phyloP scores from a whole-genome alignment of 2,113 vertebrate genomes.

The Himantopus leucocephalus region DNA sequence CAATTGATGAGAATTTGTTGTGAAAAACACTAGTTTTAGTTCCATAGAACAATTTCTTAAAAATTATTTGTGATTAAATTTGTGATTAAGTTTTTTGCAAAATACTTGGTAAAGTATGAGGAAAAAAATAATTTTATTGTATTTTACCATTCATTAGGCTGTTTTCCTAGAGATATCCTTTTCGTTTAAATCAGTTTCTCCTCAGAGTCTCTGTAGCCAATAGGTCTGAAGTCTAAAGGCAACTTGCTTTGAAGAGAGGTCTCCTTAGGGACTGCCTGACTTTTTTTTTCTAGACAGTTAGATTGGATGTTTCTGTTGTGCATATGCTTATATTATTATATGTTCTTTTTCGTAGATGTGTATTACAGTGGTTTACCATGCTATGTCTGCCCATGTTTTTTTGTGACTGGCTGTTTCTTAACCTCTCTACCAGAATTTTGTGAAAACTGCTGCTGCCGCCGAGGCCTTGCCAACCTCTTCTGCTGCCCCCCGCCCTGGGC shows the following conservation, averaged over 20 bases:
- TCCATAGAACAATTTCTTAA: neutral
- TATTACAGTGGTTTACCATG: neutral
- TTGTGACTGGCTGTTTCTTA: neutral
- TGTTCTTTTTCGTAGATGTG: neutral
- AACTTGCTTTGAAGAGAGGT: neutral
- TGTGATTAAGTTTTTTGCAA: neutral
- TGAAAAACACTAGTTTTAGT: neutral
- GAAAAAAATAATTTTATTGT: neutral
- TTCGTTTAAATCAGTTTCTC: neutral
- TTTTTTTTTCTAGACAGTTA: too few relatives aligned
- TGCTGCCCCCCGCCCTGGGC: neutral
- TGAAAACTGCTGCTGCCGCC: too few relatives aligned
- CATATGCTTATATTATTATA: neutral
- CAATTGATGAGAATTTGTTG: neutral
- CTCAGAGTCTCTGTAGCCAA: neutral
- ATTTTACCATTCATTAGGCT: neutral
- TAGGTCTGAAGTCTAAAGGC: neutral
- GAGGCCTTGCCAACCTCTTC: neutral
- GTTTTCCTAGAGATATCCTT: neutral
- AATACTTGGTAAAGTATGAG: neutral
- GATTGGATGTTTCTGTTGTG: too few relatives aligned
- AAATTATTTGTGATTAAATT: neutral
- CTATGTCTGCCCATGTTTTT: rapidly evolving
- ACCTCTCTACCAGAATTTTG: too few relatives aligned
- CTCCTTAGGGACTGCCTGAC: neutral